Percentiles rank a stretch among this genome's conserved stretches.
Evolutionary conservation across 2,797 vertebrate species (phyloP).

Genomic region (Ceryle rudis): DNA sequence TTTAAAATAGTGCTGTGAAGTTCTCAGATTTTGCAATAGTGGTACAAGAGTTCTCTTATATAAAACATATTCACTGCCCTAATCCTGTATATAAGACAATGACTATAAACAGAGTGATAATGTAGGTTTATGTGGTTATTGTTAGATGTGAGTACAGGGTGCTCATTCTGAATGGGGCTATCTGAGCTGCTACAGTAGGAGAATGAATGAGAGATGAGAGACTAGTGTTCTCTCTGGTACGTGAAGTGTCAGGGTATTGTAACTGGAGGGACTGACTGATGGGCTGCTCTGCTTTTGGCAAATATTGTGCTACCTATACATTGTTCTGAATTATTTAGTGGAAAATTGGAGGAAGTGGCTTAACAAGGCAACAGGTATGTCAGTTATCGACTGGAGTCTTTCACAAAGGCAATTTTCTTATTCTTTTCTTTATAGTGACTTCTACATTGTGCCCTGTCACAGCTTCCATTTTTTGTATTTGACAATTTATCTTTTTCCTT

Average conservation of each 20-base stretch:
- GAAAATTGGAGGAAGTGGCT: conserved; percentile 1
- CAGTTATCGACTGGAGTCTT: conserved; percentile 25
- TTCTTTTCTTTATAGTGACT: conserved; percentile 32
- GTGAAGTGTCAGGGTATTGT: neutral
- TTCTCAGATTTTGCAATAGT: fast-evolving
- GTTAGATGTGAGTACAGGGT: neutral
- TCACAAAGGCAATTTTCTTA: conserved; percentile 17
- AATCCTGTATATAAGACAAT: neutral
- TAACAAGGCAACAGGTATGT: neutral
- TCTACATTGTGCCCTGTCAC: neutral
- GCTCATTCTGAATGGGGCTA: neutral
- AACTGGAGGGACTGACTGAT: neutral
- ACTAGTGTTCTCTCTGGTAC: neutral
- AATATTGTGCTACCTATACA: neutral
- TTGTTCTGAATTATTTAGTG: neutral
- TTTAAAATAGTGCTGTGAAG: neutral
- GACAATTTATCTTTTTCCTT: conserved; percentile 26
- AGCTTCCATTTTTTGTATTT: conserved; percentile 8
- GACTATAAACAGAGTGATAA: neutral
- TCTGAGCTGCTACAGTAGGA: neutral
- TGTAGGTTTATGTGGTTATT: neutral
- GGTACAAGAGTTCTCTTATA: neutral
- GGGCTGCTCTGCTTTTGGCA: neutral
- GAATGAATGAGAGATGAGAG: neutral
- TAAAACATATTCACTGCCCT: neutral